Conservation (phyloP, 2,113 vertebrate genomes). For the Pica pica region DNA sequence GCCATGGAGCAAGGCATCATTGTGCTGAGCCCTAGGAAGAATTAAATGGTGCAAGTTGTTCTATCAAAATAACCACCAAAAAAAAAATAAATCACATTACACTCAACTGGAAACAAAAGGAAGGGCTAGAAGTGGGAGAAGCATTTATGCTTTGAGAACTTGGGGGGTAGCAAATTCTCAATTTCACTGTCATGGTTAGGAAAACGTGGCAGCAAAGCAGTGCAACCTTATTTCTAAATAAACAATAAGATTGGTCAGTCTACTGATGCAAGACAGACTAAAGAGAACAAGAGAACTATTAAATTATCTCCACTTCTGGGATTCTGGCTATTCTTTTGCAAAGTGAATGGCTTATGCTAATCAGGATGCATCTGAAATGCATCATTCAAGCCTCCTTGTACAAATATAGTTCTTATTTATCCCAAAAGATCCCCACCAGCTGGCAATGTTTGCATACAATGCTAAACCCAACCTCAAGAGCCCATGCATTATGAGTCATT, state of each 20-base stretch:
- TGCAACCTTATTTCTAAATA: not conserved
- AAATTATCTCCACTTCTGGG: conserved; percentile 46
- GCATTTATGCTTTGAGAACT: not conserved
- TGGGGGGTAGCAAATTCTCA: not conserved
- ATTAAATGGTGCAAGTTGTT: not conserved
- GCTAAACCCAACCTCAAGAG: conserved; percentile 35
- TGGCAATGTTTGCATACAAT: conserved; percentile 62
- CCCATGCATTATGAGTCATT: conserved; percentile 44
- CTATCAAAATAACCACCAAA: not conserved
- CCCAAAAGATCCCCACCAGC: conserved; percentile 55
- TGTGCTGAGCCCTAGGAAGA: not conserved
- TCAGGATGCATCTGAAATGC: conserved; percentile 55
- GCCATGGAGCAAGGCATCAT: not conserved
- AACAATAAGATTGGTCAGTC: not conserved
- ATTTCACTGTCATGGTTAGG: not conserved
- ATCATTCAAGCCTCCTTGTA: conserved; percentile 43
- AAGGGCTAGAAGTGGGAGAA: not conserved
- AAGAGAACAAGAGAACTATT: conserved; percentile 41
- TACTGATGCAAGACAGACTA: not conserved
- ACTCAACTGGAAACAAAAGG: not conserved
- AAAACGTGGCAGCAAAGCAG: not conserved
- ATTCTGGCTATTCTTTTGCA: conserved; percentile 42
- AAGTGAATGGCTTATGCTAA: conserved; percentile 55
- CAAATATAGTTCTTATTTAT: conserved; percentile 60
- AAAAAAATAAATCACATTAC: not conserved